Evolutionary conservation across 2,113 vertebrate genomes (phyloP), one percentile per base, ranked within the genome.

Genomic region (Mobula birostris): DNA sequence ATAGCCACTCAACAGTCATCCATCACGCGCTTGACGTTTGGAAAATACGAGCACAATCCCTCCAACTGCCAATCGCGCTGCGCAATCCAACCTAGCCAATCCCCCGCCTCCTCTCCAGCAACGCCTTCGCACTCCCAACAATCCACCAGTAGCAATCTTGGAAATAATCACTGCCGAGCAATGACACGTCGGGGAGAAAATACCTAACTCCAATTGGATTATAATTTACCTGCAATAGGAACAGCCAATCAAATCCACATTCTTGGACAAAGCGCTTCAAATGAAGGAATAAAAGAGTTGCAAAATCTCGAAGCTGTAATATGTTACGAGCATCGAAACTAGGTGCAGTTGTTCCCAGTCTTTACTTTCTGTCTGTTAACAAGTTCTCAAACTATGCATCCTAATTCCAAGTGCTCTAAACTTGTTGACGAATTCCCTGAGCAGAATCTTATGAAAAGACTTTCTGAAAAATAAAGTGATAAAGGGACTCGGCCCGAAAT

Each of bases 1-100:
- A 93, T 40, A 27, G 19, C 32, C 14, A 93, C 91, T 29, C 91
- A 93, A 74, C 91, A 74, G 66, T 70, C 91, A 74, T 93, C 91
- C 91, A 93, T 93, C 91, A 93, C 91, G 91, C 91, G 91, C 91
- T 56, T 93, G 91, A 93, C 91, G 91, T 93, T 93, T 74, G 70
- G 91, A 93, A 93, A 74, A 93, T 93, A 48, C 91, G 19, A 93
- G 91, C 91, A 56, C 36, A 24, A 27, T 48, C 91, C 70, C 70
- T 15, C 36, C 91, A 72, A 74, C 91, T 36, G 91, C 91, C 91
- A 76, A 93, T 93, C 91, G 8, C 3, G 40, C 36, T 12, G 68
- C 68, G 36, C 36, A 21, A 17, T 74, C 21, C 70, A 11, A 29
- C 0, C 68, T 5, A 68, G 7, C 88, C 87, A 90, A 90, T 90